Evolutionary conservation across 1,140 invertebrate species (phyloP).

Genomic region (Drosophila melanica): DNA sequence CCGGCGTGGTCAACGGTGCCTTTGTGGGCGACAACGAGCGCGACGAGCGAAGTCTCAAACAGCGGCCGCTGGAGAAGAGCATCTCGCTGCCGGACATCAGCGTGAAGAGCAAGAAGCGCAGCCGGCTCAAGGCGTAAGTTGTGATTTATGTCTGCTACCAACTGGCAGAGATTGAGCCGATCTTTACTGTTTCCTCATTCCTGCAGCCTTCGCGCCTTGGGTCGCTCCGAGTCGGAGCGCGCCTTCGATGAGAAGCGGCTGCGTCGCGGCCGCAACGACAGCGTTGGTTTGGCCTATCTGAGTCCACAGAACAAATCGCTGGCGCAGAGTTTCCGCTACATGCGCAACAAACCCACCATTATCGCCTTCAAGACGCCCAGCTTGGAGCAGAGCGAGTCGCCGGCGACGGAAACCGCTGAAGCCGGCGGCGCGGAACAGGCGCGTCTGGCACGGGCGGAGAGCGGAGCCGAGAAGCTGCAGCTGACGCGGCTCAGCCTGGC

Average conservation of each 20-base stretch:
- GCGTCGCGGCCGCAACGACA: constrained; percentile 86
- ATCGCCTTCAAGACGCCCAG: constrained; percentile 93
- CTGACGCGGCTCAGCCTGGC: constrained; percentile 81
- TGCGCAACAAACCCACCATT: constrained; percentile 93
- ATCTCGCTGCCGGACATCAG: constrained; percentile 93
- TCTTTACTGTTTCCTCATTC: constrained; percentile 5
- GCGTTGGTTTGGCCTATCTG: constrained; percentile 88
- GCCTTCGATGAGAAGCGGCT: constrained; percentile 89
- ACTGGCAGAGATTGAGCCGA: too few species aligned
- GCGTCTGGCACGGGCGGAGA: constrained; percentile 47
- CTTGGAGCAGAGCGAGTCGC: constrained; percentile 87
- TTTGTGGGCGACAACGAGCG: constrained; percentile 85
- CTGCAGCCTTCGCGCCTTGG: constrained; percentile 86
- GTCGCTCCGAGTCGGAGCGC: constrained; percentile 91
- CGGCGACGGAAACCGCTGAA: constrained; percentile 47
- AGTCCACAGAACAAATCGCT: constrained; percentile 91
- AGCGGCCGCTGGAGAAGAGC: constrained; percentile 89
- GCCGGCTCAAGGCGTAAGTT: constrained; percentile 88
- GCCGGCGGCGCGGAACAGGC: constrained; percentile 86
- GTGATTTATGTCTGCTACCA: background rate
- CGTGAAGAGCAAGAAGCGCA: constrained; percentile 88
- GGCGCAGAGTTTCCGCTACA: constrained; percentile 93
- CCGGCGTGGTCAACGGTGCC: constrained; percentile 85
- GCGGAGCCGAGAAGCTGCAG: constrained; percentile 46
- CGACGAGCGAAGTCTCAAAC: constrained; percentile 29